Conservation (phyloP, 2,888 invertebrate species). For the Caenorhabditis sp. region DNA sequence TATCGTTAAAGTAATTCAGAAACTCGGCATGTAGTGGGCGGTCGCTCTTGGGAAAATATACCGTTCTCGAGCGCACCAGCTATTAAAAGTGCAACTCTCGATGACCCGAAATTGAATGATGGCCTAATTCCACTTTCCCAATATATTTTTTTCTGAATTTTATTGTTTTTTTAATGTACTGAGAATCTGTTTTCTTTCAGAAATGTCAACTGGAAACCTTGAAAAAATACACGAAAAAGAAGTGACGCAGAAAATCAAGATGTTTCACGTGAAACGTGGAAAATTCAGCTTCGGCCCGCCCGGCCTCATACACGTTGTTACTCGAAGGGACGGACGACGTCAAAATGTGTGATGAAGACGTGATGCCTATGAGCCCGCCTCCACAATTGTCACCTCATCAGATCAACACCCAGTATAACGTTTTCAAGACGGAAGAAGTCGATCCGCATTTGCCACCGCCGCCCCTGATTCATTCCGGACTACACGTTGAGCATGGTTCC, state of each 20-base stretch:
- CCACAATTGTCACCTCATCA: slow-evolving; percentile 21
- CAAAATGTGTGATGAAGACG: slow-evolving; percentile 41
- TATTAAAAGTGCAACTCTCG: slow-evolving; percentile 16
- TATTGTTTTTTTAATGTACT: slow-evolving; percentile 2
- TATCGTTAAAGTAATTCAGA: neutral
- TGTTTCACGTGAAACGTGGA: slow-evolving; percentile 53
- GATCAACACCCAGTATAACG: neutral
- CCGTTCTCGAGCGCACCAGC: neutral
- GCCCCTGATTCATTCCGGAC: neutral
- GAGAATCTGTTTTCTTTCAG: neutral
- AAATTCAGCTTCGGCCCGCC: neutral
- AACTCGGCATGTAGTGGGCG: neutral
- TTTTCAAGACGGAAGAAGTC: slow-evolving; percentile 3
- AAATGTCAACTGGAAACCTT: neutral
- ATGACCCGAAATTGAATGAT: neutral
- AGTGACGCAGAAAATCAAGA: slow-evolving; percentile 27
- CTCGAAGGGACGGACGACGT: slow-evolving; percentile 17
- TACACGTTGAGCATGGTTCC: neutral
- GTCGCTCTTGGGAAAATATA: neutral
- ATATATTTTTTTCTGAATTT: no score
- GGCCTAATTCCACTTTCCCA: neutral
- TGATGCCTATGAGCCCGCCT: slow-evolving; percentile 33
- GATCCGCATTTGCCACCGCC: neutral
- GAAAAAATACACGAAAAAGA: slow-evolving; percentile 16
- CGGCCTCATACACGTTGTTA: slow-evolving; percentile 41